A percentile compares a stretch with the other conserved stretches of the same genome.
Conservation (phyloP, 1,140 invertebrate species). For the Contarinia nasturtii region DNA sequence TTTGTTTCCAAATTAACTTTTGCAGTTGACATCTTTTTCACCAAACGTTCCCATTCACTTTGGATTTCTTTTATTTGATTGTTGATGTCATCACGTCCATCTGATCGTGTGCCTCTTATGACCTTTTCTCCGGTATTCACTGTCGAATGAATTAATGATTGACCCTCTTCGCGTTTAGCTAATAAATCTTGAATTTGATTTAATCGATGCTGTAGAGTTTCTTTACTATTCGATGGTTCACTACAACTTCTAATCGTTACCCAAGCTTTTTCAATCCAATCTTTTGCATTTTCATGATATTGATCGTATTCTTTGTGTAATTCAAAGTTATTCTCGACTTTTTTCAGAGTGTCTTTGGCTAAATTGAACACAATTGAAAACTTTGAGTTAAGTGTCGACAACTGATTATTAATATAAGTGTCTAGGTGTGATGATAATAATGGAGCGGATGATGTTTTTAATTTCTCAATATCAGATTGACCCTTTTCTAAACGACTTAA, state of each 20-base stretch:
- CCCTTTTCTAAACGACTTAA: constrained; percentile 55
- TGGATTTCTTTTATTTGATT: constrained; percentile 77
- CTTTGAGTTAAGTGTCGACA: constrained; percentile 66
- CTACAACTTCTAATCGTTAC: constrained; percentile 64
- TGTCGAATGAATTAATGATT: constrained; percentile 71
- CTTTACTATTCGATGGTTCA: constrained; percentile 59
- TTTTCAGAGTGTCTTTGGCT: constrained; percentile 81
- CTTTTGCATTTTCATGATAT: constrained; percentile 56
- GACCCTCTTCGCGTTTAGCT: constrained; percentile 72
- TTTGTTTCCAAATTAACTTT: constrained; percentile 85
- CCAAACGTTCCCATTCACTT: constrained; percentile 78
- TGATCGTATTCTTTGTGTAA: constrained; percentile 72
- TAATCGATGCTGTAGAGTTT: constrained; percentile 63
- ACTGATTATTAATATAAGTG: constrained; percentile 77
- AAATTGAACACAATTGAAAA: constrained; percentile 77
- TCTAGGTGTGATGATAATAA: constrained; percentile 71
- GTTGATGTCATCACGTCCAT: constrained; percentile 75
- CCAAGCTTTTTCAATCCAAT: constrained; percentile 77
- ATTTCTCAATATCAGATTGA: constrained; percentile 66
- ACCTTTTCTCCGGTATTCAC: constrained; percentile 88
- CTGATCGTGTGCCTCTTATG: constrained; percentile 64
- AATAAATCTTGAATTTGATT: constrained; percentile 67
- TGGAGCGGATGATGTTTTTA: constrained; percentile 55
- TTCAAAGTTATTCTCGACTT: constrained; percentile 75
- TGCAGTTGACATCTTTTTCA: constrained; percentile 79